Conservation (phyloP, 2,888 invertebrate genomes). For the Loripinus fragilis region DNA sequence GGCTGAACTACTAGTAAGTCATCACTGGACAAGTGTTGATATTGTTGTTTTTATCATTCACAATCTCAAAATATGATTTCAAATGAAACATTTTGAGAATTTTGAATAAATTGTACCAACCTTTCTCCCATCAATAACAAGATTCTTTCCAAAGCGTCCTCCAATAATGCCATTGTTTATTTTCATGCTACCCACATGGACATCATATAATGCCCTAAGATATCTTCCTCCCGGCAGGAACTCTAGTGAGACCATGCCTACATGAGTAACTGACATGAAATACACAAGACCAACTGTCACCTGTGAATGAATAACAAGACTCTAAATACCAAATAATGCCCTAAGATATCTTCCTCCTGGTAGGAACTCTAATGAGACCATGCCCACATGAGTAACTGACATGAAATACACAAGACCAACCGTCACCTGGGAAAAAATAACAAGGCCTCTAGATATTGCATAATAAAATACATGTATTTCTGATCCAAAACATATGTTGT, state of each 20-base stretch:
- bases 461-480: too few relatives aligned
- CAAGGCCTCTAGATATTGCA: slow-evolving; percentile 53
- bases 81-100: too few relatives aligned
- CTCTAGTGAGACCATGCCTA: slow-evolving; percentile 71
- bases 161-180: slow-evolving; percentile 54
- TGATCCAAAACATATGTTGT: too few relatives aligned
- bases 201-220: slow-evolving; percentile 65
- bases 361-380: slow-evolving; percentile 70
- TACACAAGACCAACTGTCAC: slow-evolving; percentile 73
- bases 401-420: slow-evolving; percentile 72
- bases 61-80: too few relatives aligned
- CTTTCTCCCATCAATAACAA: slow-evolving; percentile 29
- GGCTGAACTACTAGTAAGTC: too few relatives aligned
- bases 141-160: slow-evolving; percentile 45
- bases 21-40: too few relatives aligned
- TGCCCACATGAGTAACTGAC: slow-evolving; percentile 69
- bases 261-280: slow-evolving; percentile 68
- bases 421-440: too few relatives aligned
- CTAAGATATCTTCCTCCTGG: slow-evolving; percentile 63
- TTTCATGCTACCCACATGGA: slow-evolving; percentile 51
- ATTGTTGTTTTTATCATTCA: too few relatives aligned
- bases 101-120: too few relatives aligned
- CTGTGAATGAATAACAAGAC: too few relatives aligned
- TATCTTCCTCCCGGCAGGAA: slow-evolving; percentile 63
- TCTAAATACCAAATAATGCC: slow-evolving; percentile 61